phyloP scores from a whole-genome alignment of 2,113 vertebrate species.

The Sceloporus tristichus region DNA sequence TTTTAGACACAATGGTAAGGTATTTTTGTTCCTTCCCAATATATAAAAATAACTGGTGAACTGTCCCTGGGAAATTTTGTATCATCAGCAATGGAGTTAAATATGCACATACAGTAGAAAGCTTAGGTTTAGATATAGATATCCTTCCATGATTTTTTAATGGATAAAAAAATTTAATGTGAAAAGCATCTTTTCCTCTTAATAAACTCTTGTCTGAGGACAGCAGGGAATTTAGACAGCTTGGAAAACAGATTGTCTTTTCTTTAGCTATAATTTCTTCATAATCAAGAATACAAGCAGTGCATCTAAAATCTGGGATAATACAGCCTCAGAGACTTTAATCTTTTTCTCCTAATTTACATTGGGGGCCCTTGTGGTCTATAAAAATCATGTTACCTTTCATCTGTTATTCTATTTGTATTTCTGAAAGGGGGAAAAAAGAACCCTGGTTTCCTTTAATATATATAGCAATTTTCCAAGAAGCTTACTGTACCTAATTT shows the following conservation, averaged over 20 bases:
- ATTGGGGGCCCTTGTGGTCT: constrained; percentile 31
- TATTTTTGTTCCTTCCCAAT: constrained; percentile 6
- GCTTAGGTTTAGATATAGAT: constrained; percentile 13
- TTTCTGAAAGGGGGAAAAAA: background rate
- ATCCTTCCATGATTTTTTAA: background rate
- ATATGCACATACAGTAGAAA: constrained; percentile 1
- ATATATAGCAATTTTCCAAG: constrained; percentile 12
- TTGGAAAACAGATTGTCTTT: constrained; percentile 62
- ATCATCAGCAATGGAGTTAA: constrained; percentile 1
- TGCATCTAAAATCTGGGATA: constrained; percentile 49
- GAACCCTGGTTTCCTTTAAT: background rate
- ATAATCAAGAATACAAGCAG: constrained; percentile 53
- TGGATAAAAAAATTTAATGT: background rate
- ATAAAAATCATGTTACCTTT: constrained; percentile 31
- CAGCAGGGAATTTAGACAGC: constrained; percentile 32
- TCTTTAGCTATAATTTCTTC: constrained; percentile 53
- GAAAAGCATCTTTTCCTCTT: constrained; percentile 24
- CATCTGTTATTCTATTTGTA: constrained; percentile 31
- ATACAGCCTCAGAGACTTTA: constrained; percentile 49
- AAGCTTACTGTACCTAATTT: constrained; percentile 1
- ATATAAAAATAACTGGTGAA: background rate
- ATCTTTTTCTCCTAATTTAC: constrained; percentile 64
- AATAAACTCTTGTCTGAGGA: constrained; percentile 18
- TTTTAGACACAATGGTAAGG: background rate
- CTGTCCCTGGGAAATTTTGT: background rate